These are phyloP conservation scores for Melanaphis sacchari DNA, from an alignment of 1,140 invertebrate genomes.

Conservation along the genomic window DNA sequence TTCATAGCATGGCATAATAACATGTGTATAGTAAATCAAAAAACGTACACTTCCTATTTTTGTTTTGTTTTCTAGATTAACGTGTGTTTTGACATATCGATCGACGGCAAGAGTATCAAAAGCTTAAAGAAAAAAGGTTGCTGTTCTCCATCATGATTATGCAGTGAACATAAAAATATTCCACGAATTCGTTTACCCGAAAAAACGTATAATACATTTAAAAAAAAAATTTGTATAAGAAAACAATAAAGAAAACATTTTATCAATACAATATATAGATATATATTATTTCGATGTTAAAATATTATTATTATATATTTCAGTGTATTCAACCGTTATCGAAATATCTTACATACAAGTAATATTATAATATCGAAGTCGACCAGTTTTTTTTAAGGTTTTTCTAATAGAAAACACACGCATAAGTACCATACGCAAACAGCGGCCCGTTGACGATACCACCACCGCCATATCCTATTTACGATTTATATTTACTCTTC, in stretches of 20 bases:
- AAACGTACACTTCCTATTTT: background rate
- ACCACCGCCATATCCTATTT: background rate
- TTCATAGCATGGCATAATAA: background rate
- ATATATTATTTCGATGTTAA: background rate
- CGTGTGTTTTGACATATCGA: constrained; percentile 52
- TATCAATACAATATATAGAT: background rate
- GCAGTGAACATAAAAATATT: background rate
- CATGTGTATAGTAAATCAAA: background rate
- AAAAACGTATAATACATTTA: background rate
- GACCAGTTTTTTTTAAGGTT: background rate
- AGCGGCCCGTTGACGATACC: background rate
- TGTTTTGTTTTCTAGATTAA: background rate
- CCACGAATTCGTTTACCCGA: background rate
- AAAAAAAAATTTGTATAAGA: background rate
- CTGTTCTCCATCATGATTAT: background rate
- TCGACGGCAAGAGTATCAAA: constrained; percentile 47
- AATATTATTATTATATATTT: background rate
- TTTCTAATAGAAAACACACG: background rate
- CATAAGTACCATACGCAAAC: background rate
- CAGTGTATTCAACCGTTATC: no score
- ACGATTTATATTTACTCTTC: constrained; percentile 40
- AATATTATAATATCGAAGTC: background rate
- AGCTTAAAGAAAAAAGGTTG: constrained; percentile 13
- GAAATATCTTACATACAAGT: no score
- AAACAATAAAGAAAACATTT: background rate